Evolutionary conservation across 2,797 vertebrate species (phyloP).

Genomic region (Thunnus albacares): DNA sequence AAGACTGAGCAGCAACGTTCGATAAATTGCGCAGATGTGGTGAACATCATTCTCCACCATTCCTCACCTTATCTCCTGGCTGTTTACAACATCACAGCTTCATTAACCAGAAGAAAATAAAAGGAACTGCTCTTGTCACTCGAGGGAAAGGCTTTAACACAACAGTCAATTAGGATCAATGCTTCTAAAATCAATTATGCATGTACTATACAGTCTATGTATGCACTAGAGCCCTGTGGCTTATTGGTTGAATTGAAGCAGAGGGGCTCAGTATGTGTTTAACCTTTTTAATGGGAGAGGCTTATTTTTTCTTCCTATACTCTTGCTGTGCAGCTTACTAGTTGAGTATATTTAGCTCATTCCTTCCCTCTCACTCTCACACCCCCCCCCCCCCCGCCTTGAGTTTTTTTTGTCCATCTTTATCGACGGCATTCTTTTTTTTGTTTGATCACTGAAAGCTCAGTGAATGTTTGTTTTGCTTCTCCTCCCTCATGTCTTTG

Average conservation of each 20-base stretch:
- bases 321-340: background rate
- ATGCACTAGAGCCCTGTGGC: conserved; percentile 22
- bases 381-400: background rate
- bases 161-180: conserved; percentile 57
- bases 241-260: conserved; percentile 42
- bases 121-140: conserved; percentile 15
- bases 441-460: conserved; percentile 45
- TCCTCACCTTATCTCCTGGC: background rate
- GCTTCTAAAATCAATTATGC: conserved; percentile 56
- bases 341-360: background rate
- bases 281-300: conserved; percentile 21
- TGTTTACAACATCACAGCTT: conserved; percentile 37
- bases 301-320: background rate
- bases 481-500: conserved; percentile 11
- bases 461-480: conserved; percentile 35
- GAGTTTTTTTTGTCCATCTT: conserved; percentile 18
- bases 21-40: conserved; percentile 11
- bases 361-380: background rate
- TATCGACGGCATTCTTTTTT: conserved; percentile 25
- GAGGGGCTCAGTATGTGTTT: conserved; percentile 28
- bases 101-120: conserved; percentile 29
- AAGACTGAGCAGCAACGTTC: conserved; percentile 14
- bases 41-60: conserved; percentile 13
- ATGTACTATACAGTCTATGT: conserved; percentile 25
- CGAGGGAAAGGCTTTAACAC: conserved; percentile 30